A percentile compares a stretch with the other conserved stretches of the same genome.
Conservation (phyloP, 2,113 vertebrate genomes). For the Muntiacus reevesi region DNA sequence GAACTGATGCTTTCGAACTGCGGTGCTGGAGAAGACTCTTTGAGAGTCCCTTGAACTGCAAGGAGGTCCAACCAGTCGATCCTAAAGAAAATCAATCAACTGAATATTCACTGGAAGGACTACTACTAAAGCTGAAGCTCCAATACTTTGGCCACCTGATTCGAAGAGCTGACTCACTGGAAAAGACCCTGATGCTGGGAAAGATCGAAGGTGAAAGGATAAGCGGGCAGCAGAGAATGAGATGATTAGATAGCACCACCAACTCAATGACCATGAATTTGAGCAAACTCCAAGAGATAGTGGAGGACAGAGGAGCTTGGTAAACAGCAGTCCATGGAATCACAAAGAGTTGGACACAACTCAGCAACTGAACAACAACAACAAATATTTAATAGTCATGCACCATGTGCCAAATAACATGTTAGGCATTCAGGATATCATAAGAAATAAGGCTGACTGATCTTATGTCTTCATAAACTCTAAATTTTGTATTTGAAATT, state of each 20-base stretch:
- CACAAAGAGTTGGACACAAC: not conserved
- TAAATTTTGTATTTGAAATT: not conserved
- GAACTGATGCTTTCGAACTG: not conserved
- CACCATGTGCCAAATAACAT: not conserved
- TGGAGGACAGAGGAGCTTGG: not conserved
- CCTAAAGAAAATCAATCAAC: not conserved
- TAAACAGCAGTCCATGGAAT: fast-evolving
- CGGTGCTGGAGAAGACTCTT: not conserved
- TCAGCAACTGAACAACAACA: not conserved
- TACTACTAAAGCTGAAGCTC: not conserved
- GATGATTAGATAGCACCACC: not conserved
- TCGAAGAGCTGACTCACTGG: not conserved
- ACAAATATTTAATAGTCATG: not conserved
- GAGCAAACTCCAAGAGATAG: not conserved
- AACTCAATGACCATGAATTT: not conserved
- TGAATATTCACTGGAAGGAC: not conserved
- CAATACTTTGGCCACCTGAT: not conserved
- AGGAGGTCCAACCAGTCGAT: not conserved
- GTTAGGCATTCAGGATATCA: not conserved
- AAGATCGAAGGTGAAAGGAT: not conserved
- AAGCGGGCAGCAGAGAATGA: not conserved
- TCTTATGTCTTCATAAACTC: not conserved
- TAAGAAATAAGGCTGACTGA: not conserved
- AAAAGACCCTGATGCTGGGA: not conserved
- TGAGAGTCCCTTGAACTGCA: not conserved